Evolutionary conservation across 1,140 invertebrate species (phyloP), one percentile per base, ranked within the genome.

Genomic region (Tetramorium parvispinum): DNA sequence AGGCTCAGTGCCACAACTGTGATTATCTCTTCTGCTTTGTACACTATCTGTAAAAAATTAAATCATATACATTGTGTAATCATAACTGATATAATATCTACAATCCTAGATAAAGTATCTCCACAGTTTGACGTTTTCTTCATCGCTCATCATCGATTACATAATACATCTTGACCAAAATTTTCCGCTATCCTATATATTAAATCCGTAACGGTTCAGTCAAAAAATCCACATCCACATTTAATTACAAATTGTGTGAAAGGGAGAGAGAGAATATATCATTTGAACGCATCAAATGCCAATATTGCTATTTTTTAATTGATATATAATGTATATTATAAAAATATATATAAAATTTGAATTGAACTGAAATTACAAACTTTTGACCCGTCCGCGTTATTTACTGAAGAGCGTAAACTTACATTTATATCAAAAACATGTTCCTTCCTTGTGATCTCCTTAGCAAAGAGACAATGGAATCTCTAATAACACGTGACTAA

Each of bases 11-110:
- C 3, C 0, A 46, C 10, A 46, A 46, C 43, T 10, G 43, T 11
- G 43, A 46, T 46, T 46, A 46, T 46, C 43, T 46, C 8, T 46
- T 11, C 8, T 11, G 46, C 46, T 46, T 46, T 13, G 10, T 13
- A 46, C 46, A 46, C 46, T 46, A 46, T 46, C 46, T 46, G 46
- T 11, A 46, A 32, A 32, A 32, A 32, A 86, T 21, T 10, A 89
- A 55, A 85, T 65, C 49, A 77, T 32, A 32, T 32, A 16, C 18
- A 66, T 73, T 66, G 46, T 40, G 18, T 37, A 0, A 1, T 49
- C n/a, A 11, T 18, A 40, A 10, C 13, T 73, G 79, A 82, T 82
- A 82, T 16, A n/a, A 70, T 79, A 66, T 81, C 51, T 81, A 27
- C 27, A 0, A 40, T 68, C 1, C 1, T 27, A 40, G 40, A 57